Base-by-base conservation (phyloP, 2,113 vertebrate genomes). In the Colistium nudipinnis region DNA sequence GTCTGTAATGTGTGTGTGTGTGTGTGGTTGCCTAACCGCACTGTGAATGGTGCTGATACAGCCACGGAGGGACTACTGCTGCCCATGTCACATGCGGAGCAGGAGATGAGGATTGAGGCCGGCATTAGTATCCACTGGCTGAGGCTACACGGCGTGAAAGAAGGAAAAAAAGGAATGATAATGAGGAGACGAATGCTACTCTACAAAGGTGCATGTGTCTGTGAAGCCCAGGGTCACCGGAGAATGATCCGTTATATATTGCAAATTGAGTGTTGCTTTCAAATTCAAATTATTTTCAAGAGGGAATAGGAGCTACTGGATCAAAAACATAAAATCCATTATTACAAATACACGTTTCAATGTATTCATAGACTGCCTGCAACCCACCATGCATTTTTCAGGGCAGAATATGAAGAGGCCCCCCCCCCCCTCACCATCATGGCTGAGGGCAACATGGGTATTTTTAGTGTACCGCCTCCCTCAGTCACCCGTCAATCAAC, bases 401-500 rank as follows among this genome's bases (percentile, higher is more conserved):
- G 10, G 45, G 45, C 14, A 48, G 45, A 13, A 47, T 13, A 47
- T 47, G 11, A 47, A 47, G 19, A 11, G 11, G 44, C 19, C 19
- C 24, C 20, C 17, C 67, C 33, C 62, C 31, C 67, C 20, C 11
- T 30, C 22, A 76, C 25, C 22, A 52, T 84, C 48, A 53, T 22
- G 28, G 36, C 76, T 63, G 25, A 33, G 56, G 66, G 80, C 60
- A 68, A 9, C 5, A 8, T 19, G 48, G 16, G 49, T 83, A 84
- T 84, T 82, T 85, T 85, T 87, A 79, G 70, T 63, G 55, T 28
- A 0, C 39, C 14, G 0, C 59, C 62, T 55, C 45, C 31, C 44
- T 52, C 49, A 19, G 30, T 51, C 19, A 43, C 31, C 49, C 53
- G n/a, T 6, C 3, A 3, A 28, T 41, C 45, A 2, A 17, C 35